Base-by-base conservation (phyloP, 2,113 vertebrate species). In the Puffinus mauretanicus region DNA sequence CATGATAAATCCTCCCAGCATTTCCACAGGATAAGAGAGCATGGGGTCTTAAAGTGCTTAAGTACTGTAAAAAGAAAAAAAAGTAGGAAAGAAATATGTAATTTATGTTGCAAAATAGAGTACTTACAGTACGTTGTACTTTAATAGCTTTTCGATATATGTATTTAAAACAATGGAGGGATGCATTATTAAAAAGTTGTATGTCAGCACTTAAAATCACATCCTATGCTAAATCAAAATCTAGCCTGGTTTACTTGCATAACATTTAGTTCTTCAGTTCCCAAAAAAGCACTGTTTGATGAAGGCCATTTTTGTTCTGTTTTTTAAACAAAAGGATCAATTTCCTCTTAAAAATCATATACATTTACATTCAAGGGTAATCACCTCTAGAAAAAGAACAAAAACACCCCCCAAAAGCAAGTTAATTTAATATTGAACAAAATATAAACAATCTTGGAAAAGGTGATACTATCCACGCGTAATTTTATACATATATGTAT, bases 401-500 rank as follows among this genome's bases (percentile, higher is more conserved):
- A 91, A 81, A 95, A 11, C 44, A 85, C 22, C 86, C 73, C 73
- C 66, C 4, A 55, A 94, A 96, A 51, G 16, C 93, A 96, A 97
- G 94, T 97, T 97, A 98, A 97, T 97, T 98, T 98, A 97, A 97
- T 97, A 97, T 52, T 95, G 95, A 97, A 98, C 97, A 98, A 96
- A 98, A 98, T 98, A 98, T 97, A 97, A 98, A 98, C 97, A 97
- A 97, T 94, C 86, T 96, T 91, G 96, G 94, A 94, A 96, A 97
- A 98, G 78, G 91, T 40, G 58, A 82, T 92, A 89, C 79, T 88
- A 95, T 89, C 84, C 96, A 97, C 38, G 94, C 78, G 86, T 87
- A 94, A 92, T 88, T 97, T 87, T 97, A 98, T 97, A 97, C 96
- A 97, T 96, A 97, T 88, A 97, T 94, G 96, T 97, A 96, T 89